These are phyloP conservation scores for Monopis laevigella DNA, from an alignment of 2,888 invertebrate genomes.

Conservation along the genomic window DNA sequence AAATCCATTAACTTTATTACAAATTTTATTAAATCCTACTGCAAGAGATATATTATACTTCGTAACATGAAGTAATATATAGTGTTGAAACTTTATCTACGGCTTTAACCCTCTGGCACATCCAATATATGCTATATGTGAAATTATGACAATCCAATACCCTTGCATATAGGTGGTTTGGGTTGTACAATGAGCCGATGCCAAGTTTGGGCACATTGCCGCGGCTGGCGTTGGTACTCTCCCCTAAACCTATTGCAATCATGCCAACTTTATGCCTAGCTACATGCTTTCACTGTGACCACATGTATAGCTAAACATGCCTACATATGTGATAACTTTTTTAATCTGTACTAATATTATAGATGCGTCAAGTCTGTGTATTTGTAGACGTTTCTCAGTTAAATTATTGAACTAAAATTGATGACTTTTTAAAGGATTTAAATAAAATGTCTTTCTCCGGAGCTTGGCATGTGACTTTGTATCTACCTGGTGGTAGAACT, in stretches of 20 bases:
- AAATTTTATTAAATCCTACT: too few relatives aligned
- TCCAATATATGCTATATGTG: conserved; percentile 27
- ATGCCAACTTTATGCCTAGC: conserved; percentile 11
- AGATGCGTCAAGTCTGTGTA: too few relatives aligned
- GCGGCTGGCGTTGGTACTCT: conserved; percentile 21
- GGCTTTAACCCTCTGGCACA: conserved; percentile 3
- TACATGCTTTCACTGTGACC: neutral
- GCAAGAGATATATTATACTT: neutral
- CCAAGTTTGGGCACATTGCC: conserved; percentile 38
- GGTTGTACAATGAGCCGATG: conserved; percentile 43
- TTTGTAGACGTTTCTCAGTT: too few relatives aligned
- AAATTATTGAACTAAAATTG: too few relatives aligned
- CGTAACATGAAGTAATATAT: conserved; percentile 5
- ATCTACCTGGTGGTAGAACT: too few relatives aligned
- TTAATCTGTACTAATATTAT: too few relatives aligned
- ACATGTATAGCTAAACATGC: too few relatives aligned
- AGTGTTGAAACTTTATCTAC: conserved; percentile 10
- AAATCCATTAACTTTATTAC: too few relatives aligned
- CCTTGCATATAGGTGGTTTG: conserved; percentile 47
- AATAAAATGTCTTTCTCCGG: too few relatives aligned
- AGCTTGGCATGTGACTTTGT: too few relatives aligned
- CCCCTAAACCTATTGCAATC: conserved; percentile 10
- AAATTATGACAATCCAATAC: conserved; percentile 64
- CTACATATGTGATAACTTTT: too few relatives aligned
- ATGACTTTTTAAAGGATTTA: too few relatives aligned